Conservation (phyloP, 2,888 invertebrate species). For the Agrotis clavis region DNA sequence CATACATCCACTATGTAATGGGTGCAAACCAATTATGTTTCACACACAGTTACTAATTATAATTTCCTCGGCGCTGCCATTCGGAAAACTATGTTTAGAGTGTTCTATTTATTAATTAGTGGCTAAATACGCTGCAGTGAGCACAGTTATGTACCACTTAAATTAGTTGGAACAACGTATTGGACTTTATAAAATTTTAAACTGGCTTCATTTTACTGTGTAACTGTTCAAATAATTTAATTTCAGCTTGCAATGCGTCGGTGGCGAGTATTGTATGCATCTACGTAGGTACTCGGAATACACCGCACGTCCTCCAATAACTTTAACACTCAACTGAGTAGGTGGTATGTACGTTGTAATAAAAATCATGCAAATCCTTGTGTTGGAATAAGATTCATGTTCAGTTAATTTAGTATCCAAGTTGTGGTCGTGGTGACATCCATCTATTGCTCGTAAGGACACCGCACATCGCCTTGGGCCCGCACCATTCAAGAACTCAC, state of each 20-base stretch:
- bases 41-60: constrained; percentile 82
- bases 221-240: constrained; percentile 52
- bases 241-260: constrained; percentile 26
- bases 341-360: constrained; percentile 34
- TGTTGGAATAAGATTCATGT: constrained; percentile 42
- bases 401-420: constrained; percentile 57
- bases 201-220: constrained; percentile 46
- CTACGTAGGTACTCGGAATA: constrained; percentile 31
- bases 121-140: constrained; percentile 77
- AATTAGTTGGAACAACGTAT: constrained; percentile 67
- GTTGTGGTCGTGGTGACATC: constrained; percentile 68
- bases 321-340: constrained; percentile 36
- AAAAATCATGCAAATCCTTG: constrained; percentile 42
- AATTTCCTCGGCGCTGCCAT: constrained; percentile 81
- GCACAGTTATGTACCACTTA: constrained; percentile 71
- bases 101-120: constrained; percentile 83
- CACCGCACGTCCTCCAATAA: constrained; percentile 27
- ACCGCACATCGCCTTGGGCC: constrained; percentile 81
- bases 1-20: constrained; percentile 64
- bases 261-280: constrained; percentile 21
- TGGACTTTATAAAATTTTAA: constrained; percentile 60
- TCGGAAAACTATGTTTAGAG: constrained; percentile 82
- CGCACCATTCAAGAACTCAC: constrained; percentile 85
- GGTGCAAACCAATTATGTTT: constrained; percentile 80
- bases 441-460: constrained; percentile 78